Evolutionary conservation across 2,113 vertebrate genomes (phyloP).

Genomic region (Psephotus haematonotus): DNA sequence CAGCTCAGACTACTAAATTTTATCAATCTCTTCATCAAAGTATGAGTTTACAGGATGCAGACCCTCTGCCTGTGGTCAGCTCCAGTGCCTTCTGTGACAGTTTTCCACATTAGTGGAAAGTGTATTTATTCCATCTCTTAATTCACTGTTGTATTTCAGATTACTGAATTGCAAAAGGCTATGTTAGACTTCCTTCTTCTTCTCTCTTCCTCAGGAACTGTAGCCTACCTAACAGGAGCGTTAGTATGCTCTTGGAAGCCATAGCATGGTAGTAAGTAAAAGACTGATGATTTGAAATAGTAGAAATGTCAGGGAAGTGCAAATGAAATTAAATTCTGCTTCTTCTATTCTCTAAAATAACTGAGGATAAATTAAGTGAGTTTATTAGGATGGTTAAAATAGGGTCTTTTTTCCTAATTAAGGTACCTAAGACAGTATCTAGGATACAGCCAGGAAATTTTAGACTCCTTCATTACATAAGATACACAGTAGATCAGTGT

Average conservation of each 20-base stretch:
- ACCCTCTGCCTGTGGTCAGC: neutral
- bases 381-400: neutral
- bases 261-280: neutral
- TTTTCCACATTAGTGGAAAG: neutral
- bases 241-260: neutral
- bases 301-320: slow-evolving; percentile 1
- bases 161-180: neutral
- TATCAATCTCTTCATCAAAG: neutral
- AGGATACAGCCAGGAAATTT: slow-evolving; percentile 32
- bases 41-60: neutral
- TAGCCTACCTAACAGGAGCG: neutral
- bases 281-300: neutral
- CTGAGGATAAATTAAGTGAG: neutral
- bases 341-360: neutral
- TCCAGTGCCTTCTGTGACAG: neutral
- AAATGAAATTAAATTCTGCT: slow-evolving; percentile 27
- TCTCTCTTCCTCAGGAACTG: neutral
- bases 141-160: neutral
- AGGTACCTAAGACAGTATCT: slow-evolving; percentile 14
- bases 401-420: slow-evolving; percentile 41
- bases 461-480: slow-evolving; percentile 23
- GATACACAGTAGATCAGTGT: neutral
- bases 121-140: neutral
- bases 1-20: neutral
- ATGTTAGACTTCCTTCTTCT: neutral